Evolutionary conservation across 2,797 vertebrate species (phyloP), one percentile per base, ranked within the genome.

Genomic region (Tolypeutes matacus): DNA sequence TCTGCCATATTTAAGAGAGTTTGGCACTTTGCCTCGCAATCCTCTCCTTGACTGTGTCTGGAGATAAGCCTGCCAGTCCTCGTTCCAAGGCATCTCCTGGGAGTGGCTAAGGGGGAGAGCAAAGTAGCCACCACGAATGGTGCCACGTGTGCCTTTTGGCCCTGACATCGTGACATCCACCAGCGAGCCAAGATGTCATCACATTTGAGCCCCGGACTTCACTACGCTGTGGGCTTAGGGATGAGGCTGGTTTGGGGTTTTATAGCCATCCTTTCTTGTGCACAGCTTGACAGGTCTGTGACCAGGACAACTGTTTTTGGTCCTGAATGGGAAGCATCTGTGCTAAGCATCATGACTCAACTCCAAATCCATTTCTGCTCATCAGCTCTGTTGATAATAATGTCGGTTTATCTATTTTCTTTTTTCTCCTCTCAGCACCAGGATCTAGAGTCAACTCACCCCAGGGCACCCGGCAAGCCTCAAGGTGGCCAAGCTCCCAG

Each of bases 321-420:
- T 84, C 8, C 67, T 69, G 42, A 89, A 77, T 67, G 53, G 58
- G 58, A 92, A 62, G 58, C 70, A 72, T 82, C 49, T 91, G 78
- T 77, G 70, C 42, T 49, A 86, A 89, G 27, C 69, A 39, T 23
- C 25, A 14, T 2, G 51, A n/a, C 53, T 65, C 31, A 42, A 15
- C 67, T 87, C 27, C 39, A 85, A 51, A 80, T 75, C 27, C 91
- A 18, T 39, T 60, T 65, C 42, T 88, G 53, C 18, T 64, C 39
- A 65, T 72, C 85, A 86, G 56, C n/a, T 70, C 10, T 86, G 49
- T 49, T 49, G 60, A 56, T 18, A 15, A 76, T 65, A 84, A 64
- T 17, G 29, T 36, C n/a, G n/a, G 25, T 72, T 89, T 46, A 34
- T 39, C 64, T 77, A 25, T 80, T 58, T 29, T 29, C 42, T 23